Percentiles rank a stretch among this genome's conserved stretches.
These are phyloP conservation scores for Lepeophtheirus salmonis DNA, from an alignment of 1,140 invertebrate genomes.

Conservation along the genomic window DNA sequence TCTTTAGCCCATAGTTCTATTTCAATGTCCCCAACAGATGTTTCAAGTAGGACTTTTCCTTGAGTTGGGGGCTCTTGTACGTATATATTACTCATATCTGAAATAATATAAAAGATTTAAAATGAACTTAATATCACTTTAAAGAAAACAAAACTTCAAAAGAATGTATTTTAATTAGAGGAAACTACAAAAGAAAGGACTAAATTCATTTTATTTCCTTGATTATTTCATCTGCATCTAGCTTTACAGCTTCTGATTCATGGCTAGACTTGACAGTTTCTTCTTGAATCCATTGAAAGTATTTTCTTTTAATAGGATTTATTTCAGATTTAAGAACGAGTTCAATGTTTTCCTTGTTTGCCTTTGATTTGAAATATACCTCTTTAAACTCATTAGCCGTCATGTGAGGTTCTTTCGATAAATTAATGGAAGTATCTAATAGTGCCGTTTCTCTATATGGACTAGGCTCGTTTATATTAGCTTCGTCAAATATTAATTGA, in stretches of 20 bases:
- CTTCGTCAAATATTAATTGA: not conserved
- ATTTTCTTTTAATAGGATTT: not conserved
- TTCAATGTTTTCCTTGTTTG: too few species aligned
- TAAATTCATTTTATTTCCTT: not conserved
- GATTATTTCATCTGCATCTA: not conserved
- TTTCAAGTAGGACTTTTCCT: slow-evolving; percentile 52
- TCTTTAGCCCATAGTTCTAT: slow-evolving; percentile 95
- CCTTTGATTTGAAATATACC: not conserved
- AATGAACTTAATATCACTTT: not conserved
- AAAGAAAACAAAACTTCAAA: not conserved
- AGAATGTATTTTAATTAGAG: not conserved
- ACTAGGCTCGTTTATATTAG: not conserved
- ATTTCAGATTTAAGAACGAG: not conserved
- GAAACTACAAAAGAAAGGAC: not conserved
- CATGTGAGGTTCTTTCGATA: not conserved
- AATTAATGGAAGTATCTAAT: not conserved
- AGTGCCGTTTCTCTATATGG: not conserved
- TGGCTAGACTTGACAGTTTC: not conserved
- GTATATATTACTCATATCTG: slow-evolving; percentile 80
- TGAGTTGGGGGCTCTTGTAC: slow-evolving; percentile 85
- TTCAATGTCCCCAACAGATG: slow-evolving; percentile 57
- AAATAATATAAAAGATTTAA: not conserved
- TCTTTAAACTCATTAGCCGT: not conserved
- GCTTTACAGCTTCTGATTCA: not conserved
- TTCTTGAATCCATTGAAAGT: not conserved